These are phyloP conservation scores for Apodemus speciosus DNA, from an alignment of 2,113 vertebrate genomes.

Conservation along the genomic window DNA sequence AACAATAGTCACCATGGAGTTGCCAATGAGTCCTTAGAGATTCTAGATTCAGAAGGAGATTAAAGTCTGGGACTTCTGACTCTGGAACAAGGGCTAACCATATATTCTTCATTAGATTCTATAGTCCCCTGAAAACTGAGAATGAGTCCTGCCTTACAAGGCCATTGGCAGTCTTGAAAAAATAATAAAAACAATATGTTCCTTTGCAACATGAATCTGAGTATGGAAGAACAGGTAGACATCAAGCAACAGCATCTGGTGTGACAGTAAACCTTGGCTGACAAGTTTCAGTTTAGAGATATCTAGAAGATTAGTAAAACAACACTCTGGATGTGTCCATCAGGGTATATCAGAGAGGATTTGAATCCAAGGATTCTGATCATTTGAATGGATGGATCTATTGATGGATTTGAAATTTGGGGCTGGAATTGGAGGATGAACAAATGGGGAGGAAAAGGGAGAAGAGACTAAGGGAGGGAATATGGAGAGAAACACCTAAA, in stretches of 20 bases:
- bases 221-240: neutral
- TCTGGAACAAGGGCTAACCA: neutral
- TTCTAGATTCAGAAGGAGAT: neutral
- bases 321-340: neutral
- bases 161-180: neutral
- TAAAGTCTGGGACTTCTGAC: neutral
- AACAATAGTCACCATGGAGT: neutral
- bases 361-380: neutral
- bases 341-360: neutral
- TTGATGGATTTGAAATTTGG: neutral
- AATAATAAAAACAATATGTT: neutral
- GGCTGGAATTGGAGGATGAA: neutral
- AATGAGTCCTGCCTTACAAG: neutral
- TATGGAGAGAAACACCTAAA: neutral
- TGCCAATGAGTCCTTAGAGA: fast-evolving
- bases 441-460: neutral
- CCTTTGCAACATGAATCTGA: fast-evolving
- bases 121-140: neutral
- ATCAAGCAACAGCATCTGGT: neutral
- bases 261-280: neutral
- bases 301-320: neutral
- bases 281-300: neutral
- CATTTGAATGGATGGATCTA: neutral
- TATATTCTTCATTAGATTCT: too few relatives aligned
- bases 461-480: neutral